A percentile compares a stretch with the other conserved stretches of the same genome.
Conservation (phyloP, 2,113 vertebrate species). For the Pluvialis apricaria region DNA sequence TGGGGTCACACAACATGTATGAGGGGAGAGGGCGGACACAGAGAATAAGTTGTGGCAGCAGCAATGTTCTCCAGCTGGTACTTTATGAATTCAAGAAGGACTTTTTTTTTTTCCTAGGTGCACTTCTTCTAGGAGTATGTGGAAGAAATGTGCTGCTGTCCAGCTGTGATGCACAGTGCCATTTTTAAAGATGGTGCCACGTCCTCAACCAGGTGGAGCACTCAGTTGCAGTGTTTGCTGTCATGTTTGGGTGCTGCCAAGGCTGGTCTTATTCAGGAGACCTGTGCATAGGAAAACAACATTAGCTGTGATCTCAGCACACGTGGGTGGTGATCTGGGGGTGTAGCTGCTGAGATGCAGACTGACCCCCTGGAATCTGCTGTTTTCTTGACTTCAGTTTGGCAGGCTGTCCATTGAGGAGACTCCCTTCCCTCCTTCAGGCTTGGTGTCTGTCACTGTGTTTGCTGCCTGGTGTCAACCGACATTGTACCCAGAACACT, state of each 20-base stretch:
- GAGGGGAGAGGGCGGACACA: neutral
- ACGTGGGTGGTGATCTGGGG: no score
- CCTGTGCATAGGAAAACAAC: neutral
- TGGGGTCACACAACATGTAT: neutral
- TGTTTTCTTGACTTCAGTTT: neutral
- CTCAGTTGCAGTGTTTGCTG: neutral
- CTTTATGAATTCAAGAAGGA: neutral
- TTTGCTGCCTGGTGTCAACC: neutral
- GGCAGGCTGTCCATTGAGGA: neutral
- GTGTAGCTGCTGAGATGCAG: neutral
- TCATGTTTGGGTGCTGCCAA: neutral
- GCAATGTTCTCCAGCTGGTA: neutral
- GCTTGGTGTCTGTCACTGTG: neutral
- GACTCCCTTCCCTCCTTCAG: neutral
- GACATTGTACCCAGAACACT: neutral
- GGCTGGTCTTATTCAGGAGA: neutral
- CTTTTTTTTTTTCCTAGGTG: neutral
- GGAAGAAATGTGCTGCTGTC: neutral
- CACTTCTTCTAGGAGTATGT: fast-evolving
- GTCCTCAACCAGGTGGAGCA: neutral
- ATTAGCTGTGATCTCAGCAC: neutral
- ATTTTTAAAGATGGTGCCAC: neutral
- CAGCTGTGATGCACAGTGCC: neutral
- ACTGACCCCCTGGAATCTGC: neutral
- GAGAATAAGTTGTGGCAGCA: neutral